Conservation (phyloP, 2,888 invertebrate species). For the Mycogona germanica region DNA sequence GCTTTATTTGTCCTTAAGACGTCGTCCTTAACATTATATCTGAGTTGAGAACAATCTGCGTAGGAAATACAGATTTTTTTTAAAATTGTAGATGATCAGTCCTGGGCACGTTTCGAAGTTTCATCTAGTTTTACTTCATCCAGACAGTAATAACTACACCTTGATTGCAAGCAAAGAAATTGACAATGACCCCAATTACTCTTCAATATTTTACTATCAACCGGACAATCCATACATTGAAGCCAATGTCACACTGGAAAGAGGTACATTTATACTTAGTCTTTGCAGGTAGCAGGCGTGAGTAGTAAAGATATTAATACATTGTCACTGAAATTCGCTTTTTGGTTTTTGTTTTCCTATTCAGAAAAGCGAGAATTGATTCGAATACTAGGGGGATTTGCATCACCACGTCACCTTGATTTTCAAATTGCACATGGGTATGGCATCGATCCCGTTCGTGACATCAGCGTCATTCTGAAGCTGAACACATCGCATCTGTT, state of each 20-base stretch:
- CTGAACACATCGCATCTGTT: conserved; percentile 8
- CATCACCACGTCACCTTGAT: not conserved
- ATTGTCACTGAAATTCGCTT: too few relatives aligned
- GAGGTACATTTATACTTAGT: not conserved
- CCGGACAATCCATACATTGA: conserved; percentile 6
- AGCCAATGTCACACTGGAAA: conserved; percentile 1
- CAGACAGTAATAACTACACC: conserved; percentile 8
- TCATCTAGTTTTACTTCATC: not conserved
- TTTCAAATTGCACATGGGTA: conserved; percentile 1
- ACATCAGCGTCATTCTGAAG: conserved; percentile 3
- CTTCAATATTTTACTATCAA: conserved; percentile 9
- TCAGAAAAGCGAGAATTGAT: not conserved
- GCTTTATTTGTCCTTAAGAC: too few relatives aligned
- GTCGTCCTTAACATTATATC: too few relatives aligned
- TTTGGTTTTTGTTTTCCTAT: too few relatives aligned
- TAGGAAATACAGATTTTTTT: not conserved
- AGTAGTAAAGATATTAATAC: too few relatives aligned
- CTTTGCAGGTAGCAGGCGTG: too few relatives aligned
- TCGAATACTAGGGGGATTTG: not conserved
- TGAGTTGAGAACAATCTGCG: too few relatives aligned
- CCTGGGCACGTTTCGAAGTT: not conserved
- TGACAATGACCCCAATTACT: not conserved
- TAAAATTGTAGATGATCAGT: not conserved
- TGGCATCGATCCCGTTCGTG: not conserved
- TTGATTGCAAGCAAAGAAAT: not conserved